Evolutionary conservation across 2,113 vertebrate genomes (phyloP).

Genomic region (Rafetus swinhoei): DNA sequence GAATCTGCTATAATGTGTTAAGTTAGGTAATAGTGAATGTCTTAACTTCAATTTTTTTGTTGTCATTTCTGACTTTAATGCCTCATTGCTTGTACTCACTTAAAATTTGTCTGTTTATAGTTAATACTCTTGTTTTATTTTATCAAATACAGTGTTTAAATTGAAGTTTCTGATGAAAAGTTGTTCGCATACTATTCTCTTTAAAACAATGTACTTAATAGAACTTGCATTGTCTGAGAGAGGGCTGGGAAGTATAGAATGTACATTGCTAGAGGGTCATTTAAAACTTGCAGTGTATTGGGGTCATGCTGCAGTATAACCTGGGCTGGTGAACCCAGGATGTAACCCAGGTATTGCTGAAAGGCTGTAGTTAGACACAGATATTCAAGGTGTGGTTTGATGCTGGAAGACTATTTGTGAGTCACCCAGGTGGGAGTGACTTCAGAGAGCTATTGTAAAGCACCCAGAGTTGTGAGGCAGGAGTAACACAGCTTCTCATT

Average conservation of each 20-base stretch:
- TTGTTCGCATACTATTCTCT: not conserved
- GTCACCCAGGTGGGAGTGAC: too few relatives aligned
- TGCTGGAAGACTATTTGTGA: too few relatives aligned
- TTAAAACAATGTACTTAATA: not conserved
- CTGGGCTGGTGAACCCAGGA: too few relatives aligned
- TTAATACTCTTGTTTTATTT: not conserved
- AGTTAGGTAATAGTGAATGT: not conserved
- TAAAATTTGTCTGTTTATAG: not conserved
- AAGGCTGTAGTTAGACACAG: too few relatives aligned
- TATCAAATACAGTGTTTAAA: not conserved
- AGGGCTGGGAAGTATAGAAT: not conserved
- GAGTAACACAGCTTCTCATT: not conserved
- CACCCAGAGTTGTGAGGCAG: not conserved
- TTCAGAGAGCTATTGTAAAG: not conserved
- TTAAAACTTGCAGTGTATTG: too few relatives aligned
- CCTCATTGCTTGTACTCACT: not conserved
- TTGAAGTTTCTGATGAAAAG: not conserved
- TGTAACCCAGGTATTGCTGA: too few relatives aligned
- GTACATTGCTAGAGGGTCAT: too few relatives aligned
- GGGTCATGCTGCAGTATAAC: too few relatives aligned
- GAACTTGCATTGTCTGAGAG: not conserved
- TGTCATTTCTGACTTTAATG: not conserved
- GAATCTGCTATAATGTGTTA: not conserved
- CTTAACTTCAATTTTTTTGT: not conserved
- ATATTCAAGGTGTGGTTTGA: too few relatives aligned